Evolutionary conservation across 2,113 vertebrate genomes (phyloP).

Genomic region (Trematocara zebra): DNA sequence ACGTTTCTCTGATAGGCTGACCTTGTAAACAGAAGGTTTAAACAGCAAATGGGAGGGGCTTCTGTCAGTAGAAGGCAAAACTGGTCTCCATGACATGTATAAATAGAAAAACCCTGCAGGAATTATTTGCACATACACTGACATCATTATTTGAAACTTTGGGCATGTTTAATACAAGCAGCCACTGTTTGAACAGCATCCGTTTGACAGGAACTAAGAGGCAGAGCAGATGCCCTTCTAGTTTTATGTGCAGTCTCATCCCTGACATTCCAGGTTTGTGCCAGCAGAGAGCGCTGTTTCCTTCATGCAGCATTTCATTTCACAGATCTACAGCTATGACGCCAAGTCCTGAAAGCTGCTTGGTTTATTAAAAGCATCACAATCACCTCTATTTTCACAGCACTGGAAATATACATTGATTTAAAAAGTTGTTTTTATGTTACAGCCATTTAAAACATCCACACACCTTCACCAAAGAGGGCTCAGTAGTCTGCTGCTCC

Average conservation of each 20-base stretch:
- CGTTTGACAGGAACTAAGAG: neutral
- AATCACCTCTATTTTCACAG: neutral
- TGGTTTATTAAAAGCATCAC: neutral
- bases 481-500: neutral
- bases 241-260: neutral
- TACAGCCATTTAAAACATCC: neutral
- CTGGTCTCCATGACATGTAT: neutral
- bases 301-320: neutral
- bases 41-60: neutral
- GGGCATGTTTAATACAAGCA: neutral
- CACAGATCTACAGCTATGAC: neutral
- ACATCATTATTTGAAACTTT: neutral
- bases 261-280: neutral
- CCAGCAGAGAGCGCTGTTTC: constrained; percentile 13
- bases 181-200: neutral
- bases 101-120: neutral
- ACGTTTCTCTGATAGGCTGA: neutral
- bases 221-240: neutral
- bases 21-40: neutral
- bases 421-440: neutral
- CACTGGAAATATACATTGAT: neutral
- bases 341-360: neutral
- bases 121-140: neutral
- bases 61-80: neutral
- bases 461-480: neutral